Percentiles rank a stretch among this genome's conserved stretches.
These are phyloP conservation scores for Pipistrellus nathusii DNA, from an alignment of 2,797 vertebrate genomes.

Conservation along the genomic window DNA sequence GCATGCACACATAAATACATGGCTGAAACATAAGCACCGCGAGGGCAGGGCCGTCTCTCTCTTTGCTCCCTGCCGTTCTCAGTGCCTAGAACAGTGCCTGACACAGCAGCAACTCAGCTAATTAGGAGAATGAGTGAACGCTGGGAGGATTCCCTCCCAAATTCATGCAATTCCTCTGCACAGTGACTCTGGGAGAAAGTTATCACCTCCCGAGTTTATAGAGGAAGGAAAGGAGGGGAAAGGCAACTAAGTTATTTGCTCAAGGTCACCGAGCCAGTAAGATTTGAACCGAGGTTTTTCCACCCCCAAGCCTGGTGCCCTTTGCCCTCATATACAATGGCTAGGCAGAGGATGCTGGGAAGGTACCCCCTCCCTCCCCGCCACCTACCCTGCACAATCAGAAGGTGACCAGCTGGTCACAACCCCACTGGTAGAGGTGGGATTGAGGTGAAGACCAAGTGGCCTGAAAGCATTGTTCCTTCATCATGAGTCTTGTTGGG, in stretches of 20 bases:
- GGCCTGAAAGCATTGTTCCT: neutral
- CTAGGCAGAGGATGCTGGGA: neutral
- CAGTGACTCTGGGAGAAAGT: neutral
- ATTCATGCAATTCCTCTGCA: neutral
- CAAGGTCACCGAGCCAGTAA: neutral
- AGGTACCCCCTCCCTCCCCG: neutral
- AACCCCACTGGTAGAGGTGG: neutral
- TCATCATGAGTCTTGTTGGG: neutral
- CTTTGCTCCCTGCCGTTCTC: neutral
- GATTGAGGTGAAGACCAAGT: neutral
- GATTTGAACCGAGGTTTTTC: neutral
- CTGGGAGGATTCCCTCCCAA: neutral
- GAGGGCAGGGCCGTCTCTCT: neutral
- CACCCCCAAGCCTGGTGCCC: neutral
- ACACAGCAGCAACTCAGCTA: neutral
- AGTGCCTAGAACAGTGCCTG: neutral
- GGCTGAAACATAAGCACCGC: neutral
- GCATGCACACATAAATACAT: neutral
- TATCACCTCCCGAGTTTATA: neutral
- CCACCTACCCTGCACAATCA: neutral
- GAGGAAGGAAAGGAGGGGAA: neutral
- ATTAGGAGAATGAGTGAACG: neutral
- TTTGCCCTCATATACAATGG: neutral
- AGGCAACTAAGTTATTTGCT: constrained; percentile 10
- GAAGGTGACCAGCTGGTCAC: neutral